These are phyloP conservation scores for Chrysogorgia sp. DNA, from an alignment of 92 coral and sea anemone genomes.

Conservation along the genomic window DNA sequence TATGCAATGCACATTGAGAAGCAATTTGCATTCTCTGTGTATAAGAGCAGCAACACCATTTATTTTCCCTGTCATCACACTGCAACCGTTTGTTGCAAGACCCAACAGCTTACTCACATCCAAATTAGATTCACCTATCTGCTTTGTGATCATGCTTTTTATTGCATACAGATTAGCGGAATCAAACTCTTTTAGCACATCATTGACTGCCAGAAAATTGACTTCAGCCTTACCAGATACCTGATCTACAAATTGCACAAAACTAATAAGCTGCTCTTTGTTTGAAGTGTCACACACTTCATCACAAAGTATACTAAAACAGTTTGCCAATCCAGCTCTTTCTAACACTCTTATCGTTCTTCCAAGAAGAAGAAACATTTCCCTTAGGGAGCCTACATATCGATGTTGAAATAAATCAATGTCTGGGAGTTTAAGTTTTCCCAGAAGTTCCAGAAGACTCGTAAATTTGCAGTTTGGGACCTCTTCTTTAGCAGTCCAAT, in stretches of 20 bases:
- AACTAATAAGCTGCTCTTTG: conserved; percentile 51
- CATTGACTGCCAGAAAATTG: conserved; percentile 39
- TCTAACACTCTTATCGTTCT: conserved; percentile 13
- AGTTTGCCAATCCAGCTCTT: conserved; percentile 31
- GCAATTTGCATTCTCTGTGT: too few relatives aligned
- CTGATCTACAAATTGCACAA: conserved; percentile 48
- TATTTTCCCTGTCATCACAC: conserved; percentile 66
- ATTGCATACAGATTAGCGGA: conserved; percentile 50
- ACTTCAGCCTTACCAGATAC: too few relatives aligned
- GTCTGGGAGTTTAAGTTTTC: too few relatives aligned
- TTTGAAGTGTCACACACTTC: conserved; percentile 45
- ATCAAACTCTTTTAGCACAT: conserved; percentile 36
- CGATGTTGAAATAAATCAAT: too few relatives aligned
- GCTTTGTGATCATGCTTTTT: too few relatives aligned
- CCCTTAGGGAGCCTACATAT: too few relatives aligned
- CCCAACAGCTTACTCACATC: conserved; percentile 23
- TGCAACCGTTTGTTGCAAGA: conserved; percentile 53
- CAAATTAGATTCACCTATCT: conserved; percentile 2
- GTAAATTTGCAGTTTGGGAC: too few relatives aligned
- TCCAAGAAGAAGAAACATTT: too few relatives aligned
- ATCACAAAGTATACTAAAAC: conserved; percentile 31
- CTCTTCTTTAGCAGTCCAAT: too few relatives aligned
- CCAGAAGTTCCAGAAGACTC: too few relatives aligned
- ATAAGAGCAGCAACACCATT: conserved; percentile 56
- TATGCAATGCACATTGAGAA: too few relatives aligned